phyloP scores from a whole-genome alignment of 2,888 invertebrate genomes.

The Athalia rosae region DNA sequence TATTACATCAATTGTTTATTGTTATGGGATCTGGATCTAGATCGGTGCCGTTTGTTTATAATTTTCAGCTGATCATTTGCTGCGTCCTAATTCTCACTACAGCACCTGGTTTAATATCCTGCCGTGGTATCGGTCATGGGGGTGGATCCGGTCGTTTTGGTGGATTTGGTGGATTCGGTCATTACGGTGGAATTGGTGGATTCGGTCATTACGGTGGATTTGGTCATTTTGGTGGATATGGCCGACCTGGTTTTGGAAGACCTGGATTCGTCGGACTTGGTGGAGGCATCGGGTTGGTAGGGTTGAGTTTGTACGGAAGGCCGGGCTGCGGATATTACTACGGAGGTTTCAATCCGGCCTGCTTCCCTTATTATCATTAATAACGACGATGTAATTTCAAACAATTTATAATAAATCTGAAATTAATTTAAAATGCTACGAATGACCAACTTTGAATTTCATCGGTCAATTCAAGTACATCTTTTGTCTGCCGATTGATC shows the following conservation, averaged over 20 bases:
- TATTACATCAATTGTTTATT: neutral
- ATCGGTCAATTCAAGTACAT: neutral
- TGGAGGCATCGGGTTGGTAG: neutral
- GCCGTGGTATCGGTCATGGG: constrained; percentile 53
- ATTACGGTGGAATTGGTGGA: constrained; percentile 26
- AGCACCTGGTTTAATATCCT: neutral
- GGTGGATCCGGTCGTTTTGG: constrained; percentile 53
- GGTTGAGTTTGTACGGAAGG: neutral
- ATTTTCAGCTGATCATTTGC: constrained; percentile 29
- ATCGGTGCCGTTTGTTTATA: too few species aligned
- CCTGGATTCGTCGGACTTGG: constrained; percentile 12
- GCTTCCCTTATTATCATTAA: constrained; percentile 18
- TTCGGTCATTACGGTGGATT: constrained; percentile 15
- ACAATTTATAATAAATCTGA: neutral
- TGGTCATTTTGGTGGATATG: constrained; percentile 7
- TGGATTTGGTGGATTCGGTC: constrained; percentile 20
- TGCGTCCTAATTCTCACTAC: neutral
- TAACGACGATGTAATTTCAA: neutral
- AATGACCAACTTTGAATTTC: neutral
- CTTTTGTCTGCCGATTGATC: too few species aligned
- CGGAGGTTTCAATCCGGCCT: neutral
- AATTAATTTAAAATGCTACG: neutral
- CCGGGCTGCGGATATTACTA: constrained; percentile 10
- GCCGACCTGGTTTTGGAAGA: constrained; percentile 22
- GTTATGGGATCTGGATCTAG: too few species aligned